Evolutionary conservation across 2,797 vertebrate genomes (phyloP).

Genomic region (Eremophila alpestris): DNA sequence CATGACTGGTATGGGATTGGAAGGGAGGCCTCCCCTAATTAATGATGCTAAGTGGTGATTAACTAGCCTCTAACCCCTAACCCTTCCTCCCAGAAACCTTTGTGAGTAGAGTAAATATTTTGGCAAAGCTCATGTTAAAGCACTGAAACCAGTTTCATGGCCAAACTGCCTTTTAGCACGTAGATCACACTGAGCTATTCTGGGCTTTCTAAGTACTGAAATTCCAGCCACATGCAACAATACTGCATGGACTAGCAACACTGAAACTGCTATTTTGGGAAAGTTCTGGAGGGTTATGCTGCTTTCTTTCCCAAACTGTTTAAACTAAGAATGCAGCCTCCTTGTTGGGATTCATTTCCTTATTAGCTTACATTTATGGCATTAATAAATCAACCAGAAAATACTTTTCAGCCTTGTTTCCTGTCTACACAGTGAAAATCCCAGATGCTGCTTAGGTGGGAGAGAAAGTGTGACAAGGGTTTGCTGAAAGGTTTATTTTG

Average conservation of each 20-base stretch:
- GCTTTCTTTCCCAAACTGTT: neutral
- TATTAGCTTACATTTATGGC: neutral
- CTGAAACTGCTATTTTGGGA: conserved; percentile 34
- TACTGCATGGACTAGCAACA: neutral
- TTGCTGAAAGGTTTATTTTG: neutral
- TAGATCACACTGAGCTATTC: neutral
- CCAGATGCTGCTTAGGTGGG: neutral
- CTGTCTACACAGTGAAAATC: neutral
- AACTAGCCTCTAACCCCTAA: neutral
- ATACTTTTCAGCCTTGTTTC: neutral
- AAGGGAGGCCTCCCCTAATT: neutral
- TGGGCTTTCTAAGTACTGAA: conserved; percentile 11
- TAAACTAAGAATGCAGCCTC: neutral
- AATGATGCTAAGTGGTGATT: neutral
- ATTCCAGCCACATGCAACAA: conserved; percentile 1
- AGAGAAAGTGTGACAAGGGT: neutral
- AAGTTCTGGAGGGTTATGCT: neutral
- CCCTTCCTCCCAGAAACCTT: neutral
- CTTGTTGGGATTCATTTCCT: neutral
- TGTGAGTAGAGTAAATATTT: neutral
- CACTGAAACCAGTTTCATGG: neutral
- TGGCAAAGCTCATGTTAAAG: neutral
- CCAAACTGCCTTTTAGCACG: neutral
- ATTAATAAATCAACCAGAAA: conserved; percentile 17
- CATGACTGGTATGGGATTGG: neutral